phyloP scores from a whole-genome alignment of 35 echinoderm and acorn worm genomes.

The Apostichopus japonicus region DNA sequence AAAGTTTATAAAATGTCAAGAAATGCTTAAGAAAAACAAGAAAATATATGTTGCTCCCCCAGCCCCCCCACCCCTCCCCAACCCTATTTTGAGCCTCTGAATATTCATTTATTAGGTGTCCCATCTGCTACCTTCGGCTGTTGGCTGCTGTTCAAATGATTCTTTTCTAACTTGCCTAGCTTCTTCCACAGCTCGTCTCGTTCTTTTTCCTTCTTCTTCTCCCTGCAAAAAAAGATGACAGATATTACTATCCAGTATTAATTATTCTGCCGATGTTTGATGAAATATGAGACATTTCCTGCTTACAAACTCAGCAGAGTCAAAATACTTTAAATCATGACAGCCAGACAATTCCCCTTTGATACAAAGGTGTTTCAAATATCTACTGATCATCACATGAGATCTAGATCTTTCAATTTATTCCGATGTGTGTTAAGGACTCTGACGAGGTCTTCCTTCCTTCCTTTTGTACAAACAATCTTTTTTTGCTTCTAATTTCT shows the following conservation, averaged over 20 bases:
- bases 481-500: neutral
- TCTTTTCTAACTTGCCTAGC: slow-evolving; percentile 97
- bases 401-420: neutral
- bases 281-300: neutral
- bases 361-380: neutral
- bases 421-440: neutral
- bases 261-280: neutral
- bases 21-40: neutral
- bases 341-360: neutral
- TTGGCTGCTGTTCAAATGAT: slow-evolving; percentile 68
- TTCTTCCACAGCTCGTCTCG: slow-evolving; percentile 99
- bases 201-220: slow-evolving; percentile 99
- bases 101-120: neutral
- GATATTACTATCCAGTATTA: neutral
- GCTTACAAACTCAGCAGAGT: neutral
- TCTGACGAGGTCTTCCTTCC: neutral
- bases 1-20: neutral
- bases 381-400: neutral
- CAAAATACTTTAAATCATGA: neutral
- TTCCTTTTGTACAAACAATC: neutral
- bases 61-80: too few relatives aligned
- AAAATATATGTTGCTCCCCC: neutral
- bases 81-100: too few relatives aligned
- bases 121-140: slow-evolving; percentile 31
- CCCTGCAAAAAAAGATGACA: slow-evolving; percentile 62